Percentiles rank a stretch among this genome's conserved stretches.
phyloP scores from a whole-genome alignment of 2,113 vertebrate species.

The Heterocephalus glaber region DNA sequence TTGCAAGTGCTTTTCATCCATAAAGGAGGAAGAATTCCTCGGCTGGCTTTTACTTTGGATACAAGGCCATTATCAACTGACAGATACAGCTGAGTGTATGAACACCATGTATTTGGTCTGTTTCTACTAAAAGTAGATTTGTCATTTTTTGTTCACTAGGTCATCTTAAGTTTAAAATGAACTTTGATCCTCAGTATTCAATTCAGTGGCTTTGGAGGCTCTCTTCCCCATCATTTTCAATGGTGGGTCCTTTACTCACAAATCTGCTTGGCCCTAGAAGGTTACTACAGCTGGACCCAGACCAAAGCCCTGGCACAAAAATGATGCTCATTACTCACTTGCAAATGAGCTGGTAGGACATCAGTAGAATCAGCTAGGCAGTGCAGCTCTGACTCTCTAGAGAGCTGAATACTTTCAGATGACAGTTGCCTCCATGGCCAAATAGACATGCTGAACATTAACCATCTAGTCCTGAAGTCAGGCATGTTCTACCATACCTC shows the following conservation, averaged over 20 bases:
- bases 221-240: background rate
- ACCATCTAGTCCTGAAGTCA: background rate
- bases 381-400: background rate
- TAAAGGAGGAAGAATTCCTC: background rate
- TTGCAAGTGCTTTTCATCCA: constrained; percentile 24
- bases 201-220: background rate
- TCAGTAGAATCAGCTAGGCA: background rate
- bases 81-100: background rate
- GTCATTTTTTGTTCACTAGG: background rate
- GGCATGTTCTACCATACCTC: background rate
- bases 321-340: background rate
- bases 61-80: background rate
- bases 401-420: background rate
- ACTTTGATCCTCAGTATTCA: background rate
- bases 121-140: background rate
- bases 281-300: background rate
- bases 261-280: background rate
- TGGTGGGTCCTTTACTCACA: background rate
- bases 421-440: background rate
- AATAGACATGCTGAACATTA: background rate
- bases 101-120: background rate
- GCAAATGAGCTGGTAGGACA: background rate
- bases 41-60: background rate
- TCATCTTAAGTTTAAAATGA: background rate
- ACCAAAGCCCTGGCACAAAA: background rate